Percentiles rank a stretch among this genome's conserved stretches.
These are phyloP conservation scores for Dermochelys coriacea DNA, from an alignment of 2,797 vertebrate genomes.

Conservation along the genomic window DNA sequence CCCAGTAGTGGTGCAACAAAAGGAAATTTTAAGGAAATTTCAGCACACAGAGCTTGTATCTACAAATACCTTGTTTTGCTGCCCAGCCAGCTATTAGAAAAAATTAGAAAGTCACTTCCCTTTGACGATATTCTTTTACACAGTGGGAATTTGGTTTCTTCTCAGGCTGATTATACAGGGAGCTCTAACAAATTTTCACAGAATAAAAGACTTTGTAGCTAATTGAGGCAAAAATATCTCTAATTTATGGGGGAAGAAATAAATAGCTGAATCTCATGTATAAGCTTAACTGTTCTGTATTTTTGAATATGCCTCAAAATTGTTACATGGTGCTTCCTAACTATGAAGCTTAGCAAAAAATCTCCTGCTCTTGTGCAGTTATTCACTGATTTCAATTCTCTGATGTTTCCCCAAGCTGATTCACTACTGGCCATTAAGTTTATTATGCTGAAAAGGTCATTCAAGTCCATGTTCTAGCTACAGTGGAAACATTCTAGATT, in stretches of 20 bases:
- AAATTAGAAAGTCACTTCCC: not conserved
- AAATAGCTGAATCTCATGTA: not conserved
- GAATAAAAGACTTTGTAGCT: not conserved
- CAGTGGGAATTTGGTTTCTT: not conserved
- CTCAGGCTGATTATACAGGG: constrained; percentile 20
- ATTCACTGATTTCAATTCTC: not conserved
- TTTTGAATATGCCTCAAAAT: not conserved
- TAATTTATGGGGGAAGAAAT: not conserved
- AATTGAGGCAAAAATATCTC: not conserved
- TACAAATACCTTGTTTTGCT: not conserved
- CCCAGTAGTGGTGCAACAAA: not conserved
- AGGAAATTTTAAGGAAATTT: not conserved
- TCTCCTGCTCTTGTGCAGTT: not conserved
- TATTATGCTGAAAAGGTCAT: not conserved
- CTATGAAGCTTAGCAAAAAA: not conserved
- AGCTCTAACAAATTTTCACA: not conserved
- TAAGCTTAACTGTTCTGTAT: not conserved
- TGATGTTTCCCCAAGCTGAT: not conserved
- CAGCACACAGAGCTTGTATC: not conserved
- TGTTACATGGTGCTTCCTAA: not conserved
- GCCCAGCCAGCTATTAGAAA: not conserved
- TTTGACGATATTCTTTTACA: not conserved
- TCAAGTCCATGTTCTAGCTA: not conserved
- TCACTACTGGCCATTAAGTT: not conserved
- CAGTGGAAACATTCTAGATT: not conserved